Conservation (phyloP, 2,888 invertebrate species). For the Andrena dorsata region DNA sequence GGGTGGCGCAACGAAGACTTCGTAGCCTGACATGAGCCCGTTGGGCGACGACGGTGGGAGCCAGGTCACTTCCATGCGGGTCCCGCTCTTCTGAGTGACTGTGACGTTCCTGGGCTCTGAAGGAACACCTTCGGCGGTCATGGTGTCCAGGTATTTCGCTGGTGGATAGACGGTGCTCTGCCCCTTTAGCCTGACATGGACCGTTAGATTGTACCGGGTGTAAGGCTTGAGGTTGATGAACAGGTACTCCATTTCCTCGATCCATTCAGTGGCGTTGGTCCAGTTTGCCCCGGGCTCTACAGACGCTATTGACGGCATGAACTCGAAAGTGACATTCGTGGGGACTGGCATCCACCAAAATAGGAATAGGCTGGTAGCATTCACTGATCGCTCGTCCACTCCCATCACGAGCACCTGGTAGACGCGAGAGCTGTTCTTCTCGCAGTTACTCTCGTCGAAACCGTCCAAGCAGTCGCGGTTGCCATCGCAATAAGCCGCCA, state of each 20-base stretch:
- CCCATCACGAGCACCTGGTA: constrained; percentile 88
- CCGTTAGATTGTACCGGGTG: constrained; percentile 92
- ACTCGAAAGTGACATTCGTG: constrained; percentile 86
- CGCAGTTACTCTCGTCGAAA: constrained; percentile 90
- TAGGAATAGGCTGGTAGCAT: constrained; percentile 88
- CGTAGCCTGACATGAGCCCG: constrained; percentile 88
- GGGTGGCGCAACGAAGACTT: constrained; percentile 89
- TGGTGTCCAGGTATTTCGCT: constrained; percentile 87
- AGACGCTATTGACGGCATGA: constrained; percentile 89
- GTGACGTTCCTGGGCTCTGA: constrained; percentile 89
- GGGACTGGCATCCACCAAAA: constrained; percentile 88
- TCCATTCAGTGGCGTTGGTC: constrained; percentile 88
- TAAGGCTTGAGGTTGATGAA: constrained; percentile 89
- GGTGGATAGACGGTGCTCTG: constrained; percentile 88
- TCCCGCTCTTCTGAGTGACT: constrained; percentile 88
- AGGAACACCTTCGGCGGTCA: constrained; percentile 91
- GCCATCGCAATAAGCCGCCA: constrained; percentile 89
- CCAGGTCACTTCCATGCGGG: constrained; percentile 90
- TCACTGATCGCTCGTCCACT: constrained; percentile 88
- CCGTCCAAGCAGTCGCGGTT: constrained; percentile 90
- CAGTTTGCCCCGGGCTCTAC: constrained; percentile 86
- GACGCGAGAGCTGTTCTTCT: constrained; percentile 84
- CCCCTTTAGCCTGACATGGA: constrained; percentile 89
- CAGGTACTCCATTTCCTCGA: constrained; percentile 86
- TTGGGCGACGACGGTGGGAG: constrained; percentile 88